phyloP scores from a whole-genome alignment of 2,797 vertebrate genomes.

The Urocyon cinereoargenteus region DNA sequence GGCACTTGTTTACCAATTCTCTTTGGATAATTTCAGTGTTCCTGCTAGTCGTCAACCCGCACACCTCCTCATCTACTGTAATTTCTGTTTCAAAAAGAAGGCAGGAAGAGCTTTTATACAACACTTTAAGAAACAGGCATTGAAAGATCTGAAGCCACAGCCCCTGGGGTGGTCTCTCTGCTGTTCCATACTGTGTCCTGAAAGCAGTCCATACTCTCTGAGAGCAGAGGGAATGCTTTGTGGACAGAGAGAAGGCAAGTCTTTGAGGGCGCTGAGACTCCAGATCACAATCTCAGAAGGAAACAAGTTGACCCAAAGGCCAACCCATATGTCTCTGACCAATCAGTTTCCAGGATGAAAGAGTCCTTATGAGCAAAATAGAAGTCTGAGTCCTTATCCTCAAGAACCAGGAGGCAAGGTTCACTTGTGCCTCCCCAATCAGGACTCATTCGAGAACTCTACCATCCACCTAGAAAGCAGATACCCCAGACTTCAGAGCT shows the following conservation, averaged over 20 bases:
- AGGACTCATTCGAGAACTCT: not conserved
- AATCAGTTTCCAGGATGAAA: not conserved
- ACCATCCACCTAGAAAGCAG: not conserved
- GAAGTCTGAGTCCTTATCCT: not conserved
- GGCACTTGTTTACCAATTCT: not conserved
- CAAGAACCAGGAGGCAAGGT: not conserved
- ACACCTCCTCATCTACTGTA: not conserved
- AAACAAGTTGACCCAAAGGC: not conserved
- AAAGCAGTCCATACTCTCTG: not conserved
- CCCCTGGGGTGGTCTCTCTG: not conserved
- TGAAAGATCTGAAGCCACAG: not conserved
- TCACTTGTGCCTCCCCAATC: not conserved
- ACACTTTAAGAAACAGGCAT: not conserved
- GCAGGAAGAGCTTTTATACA: not conserved
- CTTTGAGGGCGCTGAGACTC: not conserved
- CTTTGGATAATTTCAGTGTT: not conserved
- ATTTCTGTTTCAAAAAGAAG: not conserved
- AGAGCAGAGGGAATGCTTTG: not conserved
- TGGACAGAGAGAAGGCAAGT: not conserved
- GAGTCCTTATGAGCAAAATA: not conserved
- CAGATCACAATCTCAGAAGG: not conserved
- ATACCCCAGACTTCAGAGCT: not conserved
- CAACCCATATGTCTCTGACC: not conserved
- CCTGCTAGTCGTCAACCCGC: not conserved
- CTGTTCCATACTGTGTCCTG: not conserved